phyloP scores from a whole-genome alignment of 2,113 vertebrate species.

The Passer domesticus region DNA sequence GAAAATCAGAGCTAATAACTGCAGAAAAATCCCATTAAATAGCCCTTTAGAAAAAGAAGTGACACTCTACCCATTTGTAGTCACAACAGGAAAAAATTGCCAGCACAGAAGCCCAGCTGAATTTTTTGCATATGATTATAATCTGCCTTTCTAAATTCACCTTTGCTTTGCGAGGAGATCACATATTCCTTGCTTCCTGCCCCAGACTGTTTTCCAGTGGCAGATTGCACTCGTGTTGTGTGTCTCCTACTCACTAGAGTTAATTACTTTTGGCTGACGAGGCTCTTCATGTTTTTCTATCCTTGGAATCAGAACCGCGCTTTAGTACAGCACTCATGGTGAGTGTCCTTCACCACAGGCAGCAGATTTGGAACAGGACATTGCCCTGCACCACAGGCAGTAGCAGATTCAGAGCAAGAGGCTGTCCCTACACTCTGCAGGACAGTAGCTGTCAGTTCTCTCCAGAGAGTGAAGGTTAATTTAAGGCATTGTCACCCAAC shows the following conservation, averaged over 20 bases:
- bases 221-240: not conserved
- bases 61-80: not conserved
- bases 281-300: not conserved
- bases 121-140: not conserved
- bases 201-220: not conserved
- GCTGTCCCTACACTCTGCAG: rapidly evolving
- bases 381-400: not conserved
- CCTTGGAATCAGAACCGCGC: not conserved
- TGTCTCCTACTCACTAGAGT: not conserved
- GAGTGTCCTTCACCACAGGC: not conserved
- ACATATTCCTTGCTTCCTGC: not conserved
- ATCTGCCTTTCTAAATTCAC: not conserved
- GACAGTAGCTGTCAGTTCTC: not conserved
- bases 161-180: not conserved
- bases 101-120: not conserved
- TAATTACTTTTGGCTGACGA: not conserved
- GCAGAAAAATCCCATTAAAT: not conserved
- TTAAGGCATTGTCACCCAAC: not conserved
- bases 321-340: not conserved
- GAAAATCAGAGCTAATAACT: not conserved
- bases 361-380: not conserved
- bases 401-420: not conserved
- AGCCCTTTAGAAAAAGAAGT: not conserved
- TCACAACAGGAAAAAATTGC: not conserved
- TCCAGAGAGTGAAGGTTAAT: not conserved